Percentiles rank a stretch among this genome's conserved stretches.
Evolutionary conservation across 1,140 invertebrate species (phyloP).

Genomic region (Leptinotarsa texana): DNA sequence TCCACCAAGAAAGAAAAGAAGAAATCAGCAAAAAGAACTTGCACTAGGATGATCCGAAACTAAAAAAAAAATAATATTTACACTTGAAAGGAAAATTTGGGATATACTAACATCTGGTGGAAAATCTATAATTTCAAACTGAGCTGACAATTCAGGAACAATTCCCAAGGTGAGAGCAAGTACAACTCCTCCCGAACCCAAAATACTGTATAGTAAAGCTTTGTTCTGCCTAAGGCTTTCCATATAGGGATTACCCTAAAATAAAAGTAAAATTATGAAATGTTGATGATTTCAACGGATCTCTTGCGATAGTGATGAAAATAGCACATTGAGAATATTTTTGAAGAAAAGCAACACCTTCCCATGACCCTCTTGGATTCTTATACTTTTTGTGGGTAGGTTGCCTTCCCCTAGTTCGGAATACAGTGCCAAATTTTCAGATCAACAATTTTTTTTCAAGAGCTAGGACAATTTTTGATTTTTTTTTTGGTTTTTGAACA

Average conservation of each 20-base stretch:
- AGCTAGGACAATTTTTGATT: no score
- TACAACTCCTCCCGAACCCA: conserved; percentile 73
- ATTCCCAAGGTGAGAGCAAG: conserved; percentile 76
- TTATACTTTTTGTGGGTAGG: no score
- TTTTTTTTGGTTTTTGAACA: no score
- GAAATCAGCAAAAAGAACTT: conserved; percentile 81
- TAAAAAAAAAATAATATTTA: conserved; percentile 62
- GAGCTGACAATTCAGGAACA: conserved; percentile 75
- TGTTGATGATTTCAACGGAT: no score
- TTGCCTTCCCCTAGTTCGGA: no score
- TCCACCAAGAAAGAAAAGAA: conserved; percentile 82
- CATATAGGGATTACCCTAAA: conserved; percentile 97
- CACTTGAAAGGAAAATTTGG: not conserved
- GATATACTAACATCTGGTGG: conserved; percentile 73
- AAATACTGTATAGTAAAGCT: conserved; percentile 86
- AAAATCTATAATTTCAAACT: conserved; percentile 91
- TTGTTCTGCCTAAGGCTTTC: conserved; percentile 92
- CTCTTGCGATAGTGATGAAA: no score
- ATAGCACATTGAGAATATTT: no score
- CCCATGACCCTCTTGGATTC: no score
- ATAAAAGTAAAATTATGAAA: conserved; percentile 13
- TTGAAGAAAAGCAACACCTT: no score
- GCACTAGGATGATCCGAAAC: conserved; percentile 83
- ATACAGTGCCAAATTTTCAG: no score
- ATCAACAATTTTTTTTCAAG: no score